Evolutionary conservation across 2,113 vertebrate species (phyloP).

Genomic region (Cephalopholis sonnerati): DNA sequence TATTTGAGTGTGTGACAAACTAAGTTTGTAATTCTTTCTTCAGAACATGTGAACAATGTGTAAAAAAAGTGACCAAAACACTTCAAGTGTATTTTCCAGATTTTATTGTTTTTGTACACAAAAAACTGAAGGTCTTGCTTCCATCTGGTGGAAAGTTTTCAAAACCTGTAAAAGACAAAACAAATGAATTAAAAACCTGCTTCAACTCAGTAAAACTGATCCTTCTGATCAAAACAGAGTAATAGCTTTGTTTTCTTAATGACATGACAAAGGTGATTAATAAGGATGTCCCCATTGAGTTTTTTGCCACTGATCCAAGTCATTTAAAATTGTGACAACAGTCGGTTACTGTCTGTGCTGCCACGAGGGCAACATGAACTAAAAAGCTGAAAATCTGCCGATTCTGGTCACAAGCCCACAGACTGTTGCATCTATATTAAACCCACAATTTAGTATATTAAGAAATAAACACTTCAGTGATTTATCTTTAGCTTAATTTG

Average conservation of each 20-base stretch:
- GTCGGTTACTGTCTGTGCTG: no score
- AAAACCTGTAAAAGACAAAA: slow-evolving; percentile 71
- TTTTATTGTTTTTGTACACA: slow-evolving; percentile 87
- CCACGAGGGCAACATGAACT: no score
- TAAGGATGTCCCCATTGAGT: no score
- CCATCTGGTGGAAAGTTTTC: slow-evolving; percentile 37
- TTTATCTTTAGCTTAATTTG: neutral
- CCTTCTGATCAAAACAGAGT: neutral
- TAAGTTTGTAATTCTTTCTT: neutral
- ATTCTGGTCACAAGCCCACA: no score
- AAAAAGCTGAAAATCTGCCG: no score
- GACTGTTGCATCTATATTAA: no score
- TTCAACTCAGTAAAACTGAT: neutral
- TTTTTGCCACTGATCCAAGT: no score
- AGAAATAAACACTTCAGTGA: neutral
- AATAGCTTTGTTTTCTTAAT: neutral
- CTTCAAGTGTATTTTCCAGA: slow-evolving; percentile 56
- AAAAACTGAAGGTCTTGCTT: slow-evolving; percentile 66
- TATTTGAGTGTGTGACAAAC: neutral
- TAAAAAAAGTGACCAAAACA: slow-evolving; percentile 8
- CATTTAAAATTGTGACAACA: no score
- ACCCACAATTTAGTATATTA: neutral
- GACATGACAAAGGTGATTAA: no score
- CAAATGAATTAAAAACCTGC: neutral
- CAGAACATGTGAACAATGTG: neutral